Evolutionary conservation across 2,797 vertebrate species (phyloP), one percentile per base, ranked within the genome.

Genomic region (Graptemys geographica): DNA sequence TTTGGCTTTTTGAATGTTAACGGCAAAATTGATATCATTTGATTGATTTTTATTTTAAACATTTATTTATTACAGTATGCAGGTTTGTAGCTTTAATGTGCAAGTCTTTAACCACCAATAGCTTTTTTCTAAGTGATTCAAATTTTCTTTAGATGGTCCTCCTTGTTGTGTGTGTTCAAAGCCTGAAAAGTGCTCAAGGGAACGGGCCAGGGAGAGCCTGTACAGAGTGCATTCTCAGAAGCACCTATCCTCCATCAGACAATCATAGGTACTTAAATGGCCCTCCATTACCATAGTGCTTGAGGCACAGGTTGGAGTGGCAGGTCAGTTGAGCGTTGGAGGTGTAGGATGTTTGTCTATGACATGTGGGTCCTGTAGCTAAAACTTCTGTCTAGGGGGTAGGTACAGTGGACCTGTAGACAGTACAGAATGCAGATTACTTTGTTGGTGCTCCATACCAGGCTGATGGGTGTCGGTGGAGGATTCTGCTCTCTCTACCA

Each of bases 11-110:
- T 92, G 4, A 93, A 25, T 95, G 27, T 84, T 97, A 96, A 69
- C 95, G 84, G 27, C 80, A 92, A 56, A 69, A 94, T 90, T 94
- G 89, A 96, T 97, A 94, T 18, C 12, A 90, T 94, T 96, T 81
- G 90, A 10, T 53, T 93, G 93, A 90, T 84, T 85, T 85, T 95
- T 44, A 86, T 84, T 96, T 95, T 93, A 72, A 80, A 52, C 9
- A 11, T 94, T 90, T 90, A 92, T 96, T 92, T 96, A 56, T 97
- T 94, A 76, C 15, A 94, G 6, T 25, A 88, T 97, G 7, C 10
- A 88, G 27, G 93, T 95, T 95, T 96, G 49, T 91, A 84, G 65
- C 33, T 95, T 96, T 93, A 41, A 87, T 47, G 37, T 86, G 8
- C 88, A 93, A 92, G 27, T 92, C 76, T 95, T 92, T 86, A 93